Conservation (phyloP, 2,113 vertebrate genomes). For the Nipponia nippon region DNA sequence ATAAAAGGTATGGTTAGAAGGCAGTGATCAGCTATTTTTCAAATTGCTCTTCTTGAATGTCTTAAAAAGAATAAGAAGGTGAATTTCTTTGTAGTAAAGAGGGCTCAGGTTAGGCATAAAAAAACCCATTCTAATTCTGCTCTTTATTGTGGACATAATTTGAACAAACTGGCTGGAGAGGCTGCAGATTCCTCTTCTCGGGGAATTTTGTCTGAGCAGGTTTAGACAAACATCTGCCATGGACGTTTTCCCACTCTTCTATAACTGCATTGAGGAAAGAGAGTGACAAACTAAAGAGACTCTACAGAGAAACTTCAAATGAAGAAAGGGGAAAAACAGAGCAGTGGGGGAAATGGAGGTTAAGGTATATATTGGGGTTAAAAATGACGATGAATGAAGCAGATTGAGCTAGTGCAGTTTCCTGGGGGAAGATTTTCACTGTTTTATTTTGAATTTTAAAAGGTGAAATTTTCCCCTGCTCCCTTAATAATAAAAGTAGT, state of each 20-base stretch:
- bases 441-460: background rate
- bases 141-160: background rate
- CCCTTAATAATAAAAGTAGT: background rate
- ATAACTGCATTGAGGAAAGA: background rate
- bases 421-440: background rate
- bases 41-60: background rate
- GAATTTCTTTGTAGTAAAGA: background rate
- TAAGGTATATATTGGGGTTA: background rate
- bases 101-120: background rate
- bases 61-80: background rate
- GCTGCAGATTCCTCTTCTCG: background rate
- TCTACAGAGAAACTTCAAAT: background rate
- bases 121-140: background rate
- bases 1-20: background rate
- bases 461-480: background rate
- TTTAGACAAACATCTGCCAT: background rate
- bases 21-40: background rate
- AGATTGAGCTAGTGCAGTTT: background rate
- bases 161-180: background rate
- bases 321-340: background rate
- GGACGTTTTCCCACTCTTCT: background rate
- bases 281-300: background rate
- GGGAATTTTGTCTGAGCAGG: background rate
- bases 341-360: background rate
- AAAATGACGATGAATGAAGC: background rate